phyloP scores from a whole-genome alignment of 2,797 vertebrate species.

The Squalus acanthias region DNA sequence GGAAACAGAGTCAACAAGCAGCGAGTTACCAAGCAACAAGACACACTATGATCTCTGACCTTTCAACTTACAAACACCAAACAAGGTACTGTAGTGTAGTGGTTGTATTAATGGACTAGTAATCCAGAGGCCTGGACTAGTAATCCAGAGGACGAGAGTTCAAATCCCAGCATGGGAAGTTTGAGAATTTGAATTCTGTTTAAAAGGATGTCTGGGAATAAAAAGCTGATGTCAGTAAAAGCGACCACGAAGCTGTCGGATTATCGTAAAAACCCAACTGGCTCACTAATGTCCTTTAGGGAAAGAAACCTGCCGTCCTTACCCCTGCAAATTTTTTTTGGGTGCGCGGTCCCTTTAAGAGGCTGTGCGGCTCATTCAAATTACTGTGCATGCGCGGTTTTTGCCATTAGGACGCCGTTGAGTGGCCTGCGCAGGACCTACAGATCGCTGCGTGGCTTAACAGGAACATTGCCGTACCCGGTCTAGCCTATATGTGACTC shows the following conservation, averaged over 20 bases:
- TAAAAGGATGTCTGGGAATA: background rate
- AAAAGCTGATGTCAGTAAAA: background rate
- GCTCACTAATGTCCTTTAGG: background rate
- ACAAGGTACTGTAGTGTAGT: background rate
- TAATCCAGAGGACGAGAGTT: background rate
- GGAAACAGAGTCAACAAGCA: background rate
- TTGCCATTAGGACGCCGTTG: no score
- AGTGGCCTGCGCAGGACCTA: no score
- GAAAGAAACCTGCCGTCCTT: background rate
- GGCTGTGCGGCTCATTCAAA: no score
- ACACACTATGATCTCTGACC: background rate
- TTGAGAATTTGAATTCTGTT: background rate
- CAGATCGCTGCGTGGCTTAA: no score
- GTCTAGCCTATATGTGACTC: background rate
- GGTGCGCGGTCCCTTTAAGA: no score
- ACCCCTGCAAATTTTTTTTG: no score
- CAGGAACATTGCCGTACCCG: no score
- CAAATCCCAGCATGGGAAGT: background rate
- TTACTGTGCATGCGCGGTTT: no score
- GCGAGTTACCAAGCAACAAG: background rate
- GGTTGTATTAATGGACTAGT: background rate
- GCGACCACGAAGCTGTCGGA: background rate
- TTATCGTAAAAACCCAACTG: background rate
- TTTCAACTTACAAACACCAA: background rate
- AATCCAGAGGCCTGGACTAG: background rate